Evolutionary conservation across 1,140 invertebrate genomes (phyloP).

Genomic region (Pectinophora gossypiella): DNA sequence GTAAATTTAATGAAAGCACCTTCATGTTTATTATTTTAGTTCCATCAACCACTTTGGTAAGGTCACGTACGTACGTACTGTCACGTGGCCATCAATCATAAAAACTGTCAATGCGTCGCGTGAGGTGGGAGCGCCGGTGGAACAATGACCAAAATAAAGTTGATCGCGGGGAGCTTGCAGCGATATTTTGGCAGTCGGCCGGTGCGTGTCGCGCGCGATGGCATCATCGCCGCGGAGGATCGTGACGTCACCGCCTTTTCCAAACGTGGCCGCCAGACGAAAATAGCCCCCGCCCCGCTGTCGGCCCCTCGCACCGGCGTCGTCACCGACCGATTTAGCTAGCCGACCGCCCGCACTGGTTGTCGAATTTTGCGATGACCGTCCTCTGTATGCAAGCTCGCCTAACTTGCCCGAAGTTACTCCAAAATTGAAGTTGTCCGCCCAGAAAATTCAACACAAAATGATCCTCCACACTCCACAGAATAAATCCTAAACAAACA

Average conservation of each 20-base stretch:
- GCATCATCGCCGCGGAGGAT: conserved; percentile 69
- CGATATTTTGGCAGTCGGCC: conserved; percentile 69
- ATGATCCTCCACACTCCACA: too few relatives aligned
- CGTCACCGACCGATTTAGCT: conserved; percentile 71
- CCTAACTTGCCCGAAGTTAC: too few relatives aligned
- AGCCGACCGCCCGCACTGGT: conserved; percentile 15
- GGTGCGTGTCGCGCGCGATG: conserved; percentile 67
- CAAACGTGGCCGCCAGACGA: conserved; percentile 74
- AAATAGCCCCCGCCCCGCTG: conserved; percentile 68
- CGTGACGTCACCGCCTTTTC: conserved; percentile 74
- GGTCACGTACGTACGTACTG: too few relatives aligned
- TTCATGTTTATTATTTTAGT: too few relatives aligned
- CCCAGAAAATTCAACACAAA: too few relatives aligned
- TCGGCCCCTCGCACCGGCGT: conserved; percentile 60
- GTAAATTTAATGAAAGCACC: too few relatives aligned
- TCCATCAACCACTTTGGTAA: too few relatives aligned
- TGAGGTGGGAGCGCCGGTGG: conserved; percentile 22
- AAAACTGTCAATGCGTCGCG: conserved; percentile 11
- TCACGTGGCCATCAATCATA: background rate
- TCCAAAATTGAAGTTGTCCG: too few relatives aligned
- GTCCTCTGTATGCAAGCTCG: too few relatives aligned
- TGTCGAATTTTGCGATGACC: background rate
- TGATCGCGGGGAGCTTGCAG: conserved; percentile 50
- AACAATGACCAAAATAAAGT: conserved; percentile 71
- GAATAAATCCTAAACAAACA: too few relatives aligned